These are phyloP conservation scores for Diadophis punctatus DNA, from an alignment of 2,113 vertebrate genomes.

Conservation along the genomic window DNA sequence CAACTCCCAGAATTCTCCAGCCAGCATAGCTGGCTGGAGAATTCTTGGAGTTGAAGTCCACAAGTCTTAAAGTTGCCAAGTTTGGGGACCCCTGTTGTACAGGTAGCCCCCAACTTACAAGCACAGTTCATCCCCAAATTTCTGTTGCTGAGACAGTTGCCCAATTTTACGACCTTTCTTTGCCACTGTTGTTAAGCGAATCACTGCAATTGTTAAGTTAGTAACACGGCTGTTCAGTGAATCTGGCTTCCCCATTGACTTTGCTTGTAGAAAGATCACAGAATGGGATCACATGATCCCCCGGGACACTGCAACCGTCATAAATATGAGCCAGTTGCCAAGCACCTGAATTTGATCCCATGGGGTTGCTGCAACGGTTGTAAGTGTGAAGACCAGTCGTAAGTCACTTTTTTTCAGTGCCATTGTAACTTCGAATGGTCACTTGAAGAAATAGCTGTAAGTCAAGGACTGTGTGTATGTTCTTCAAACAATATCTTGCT, in stretches of 20 bases:
- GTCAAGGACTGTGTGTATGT: background rate
- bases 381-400: background rate
- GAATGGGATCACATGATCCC: background rate
- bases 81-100: too few relatives aligned
- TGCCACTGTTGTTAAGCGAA: background rate
- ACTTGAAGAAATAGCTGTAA: background rate
- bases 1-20: too few relatives aligned
- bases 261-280: background rate
- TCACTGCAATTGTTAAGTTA: background rate
- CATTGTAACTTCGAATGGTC: background rate
- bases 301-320: background rate
- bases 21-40: too few relatives aligned
- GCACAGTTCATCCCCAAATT: too few relatives aligned
- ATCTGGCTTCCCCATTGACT: background rate
- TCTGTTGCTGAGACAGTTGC: too few relatives aligned
- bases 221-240: background rate
- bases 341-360: background rate
- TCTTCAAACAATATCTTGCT: background rate
- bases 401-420: background rate
- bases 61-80: too few relatives aligned
- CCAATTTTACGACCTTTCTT: background rate
- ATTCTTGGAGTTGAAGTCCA: too few relatives aligned
- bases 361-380: background rate
- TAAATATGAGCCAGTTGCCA: background rate
- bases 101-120: too few relatives aligned